Conservation (phyloP, 64 coral and sea anemone species). For the Dendronephthya gigantea region DNA sequence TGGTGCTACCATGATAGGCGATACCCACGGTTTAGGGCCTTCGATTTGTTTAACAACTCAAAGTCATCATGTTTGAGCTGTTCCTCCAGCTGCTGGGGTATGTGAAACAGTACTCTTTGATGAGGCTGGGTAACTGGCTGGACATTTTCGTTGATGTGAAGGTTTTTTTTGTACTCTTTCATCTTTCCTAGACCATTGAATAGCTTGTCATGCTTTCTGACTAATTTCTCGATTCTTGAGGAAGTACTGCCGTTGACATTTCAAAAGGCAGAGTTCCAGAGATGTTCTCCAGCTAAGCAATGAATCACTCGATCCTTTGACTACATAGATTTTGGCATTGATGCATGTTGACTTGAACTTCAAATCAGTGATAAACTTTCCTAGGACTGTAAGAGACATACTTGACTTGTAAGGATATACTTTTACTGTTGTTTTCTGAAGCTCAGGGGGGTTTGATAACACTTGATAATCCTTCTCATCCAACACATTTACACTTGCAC, state of each 20-base stretch:
- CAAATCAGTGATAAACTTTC: neutral
- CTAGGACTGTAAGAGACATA: neutral
- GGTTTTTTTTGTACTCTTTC: neutral
- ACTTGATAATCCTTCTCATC: neutral
- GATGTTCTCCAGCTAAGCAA: conserved; percentile 8
- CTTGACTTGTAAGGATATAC: too few species aligned
- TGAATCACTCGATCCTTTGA: neutral
- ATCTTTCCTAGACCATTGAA: neutral
- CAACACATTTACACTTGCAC: conserved; percentile 23
- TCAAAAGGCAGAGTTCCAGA: neutral
- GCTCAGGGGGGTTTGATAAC: too few species aligned
- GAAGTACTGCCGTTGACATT: neutral
- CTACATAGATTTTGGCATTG: neutral
- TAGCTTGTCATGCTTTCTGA: neutral
- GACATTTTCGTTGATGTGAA: neutral
- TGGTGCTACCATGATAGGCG: too few species aligned
- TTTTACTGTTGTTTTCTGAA: too few species aligned
- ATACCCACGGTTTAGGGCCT: too few species aligned
- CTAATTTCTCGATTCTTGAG: neutral
- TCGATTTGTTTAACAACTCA: too few species aligned
- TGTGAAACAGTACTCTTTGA: neutral
- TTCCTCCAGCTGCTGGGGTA: neutral
- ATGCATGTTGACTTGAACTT: neutral
- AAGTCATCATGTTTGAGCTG: neutral
- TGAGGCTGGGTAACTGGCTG: neutral